A percentile compares a stretch with the other conserved stretches of the same genome.
Evolutionary conservation across 23 tunicate genomes (phyloP).

Genomic region (Diplosoma virens): DNA sequence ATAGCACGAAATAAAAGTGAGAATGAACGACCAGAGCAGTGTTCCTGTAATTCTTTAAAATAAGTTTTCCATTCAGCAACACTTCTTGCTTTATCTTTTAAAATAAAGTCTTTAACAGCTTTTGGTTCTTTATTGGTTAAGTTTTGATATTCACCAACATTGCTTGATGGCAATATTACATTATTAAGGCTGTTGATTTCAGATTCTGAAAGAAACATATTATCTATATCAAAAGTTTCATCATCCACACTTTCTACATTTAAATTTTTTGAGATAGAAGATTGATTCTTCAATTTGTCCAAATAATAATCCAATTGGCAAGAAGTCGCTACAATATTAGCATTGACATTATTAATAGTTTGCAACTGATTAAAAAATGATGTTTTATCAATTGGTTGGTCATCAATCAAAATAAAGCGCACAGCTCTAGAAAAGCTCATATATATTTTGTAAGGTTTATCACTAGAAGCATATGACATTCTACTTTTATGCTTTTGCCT

Average conservation of each 20-base stretch:
- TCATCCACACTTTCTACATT: neutral
- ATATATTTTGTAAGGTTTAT: neutral
- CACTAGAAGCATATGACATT: neutral
- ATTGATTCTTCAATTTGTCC: no score
- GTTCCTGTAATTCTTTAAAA: neutral
- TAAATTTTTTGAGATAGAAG: neutral
- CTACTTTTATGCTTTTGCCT: no score
- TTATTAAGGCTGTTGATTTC: no score
- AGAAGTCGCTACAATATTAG: neutral
- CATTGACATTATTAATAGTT: neutral
- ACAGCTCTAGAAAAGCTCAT: neutral
- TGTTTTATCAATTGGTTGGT: neutral
- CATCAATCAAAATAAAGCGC: neutral
- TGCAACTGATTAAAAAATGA: neutral
- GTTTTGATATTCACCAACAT: neutral
- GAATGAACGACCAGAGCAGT: neutral
- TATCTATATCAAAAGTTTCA: neutral
- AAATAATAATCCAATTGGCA: no score
- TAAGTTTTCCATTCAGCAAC: neutral
- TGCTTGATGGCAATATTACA: no score
- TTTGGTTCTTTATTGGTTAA: neutral
- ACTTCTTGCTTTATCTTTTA: neutral
- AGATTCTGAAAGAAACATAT: neutral
- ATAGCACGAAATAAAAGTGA: neutral
- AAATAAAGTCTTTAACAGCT: slow-evolving; percentile 1